Conservation (phyloP, 2,888 invertebrate species). For the Sarcophaga rosellei region DNA sequence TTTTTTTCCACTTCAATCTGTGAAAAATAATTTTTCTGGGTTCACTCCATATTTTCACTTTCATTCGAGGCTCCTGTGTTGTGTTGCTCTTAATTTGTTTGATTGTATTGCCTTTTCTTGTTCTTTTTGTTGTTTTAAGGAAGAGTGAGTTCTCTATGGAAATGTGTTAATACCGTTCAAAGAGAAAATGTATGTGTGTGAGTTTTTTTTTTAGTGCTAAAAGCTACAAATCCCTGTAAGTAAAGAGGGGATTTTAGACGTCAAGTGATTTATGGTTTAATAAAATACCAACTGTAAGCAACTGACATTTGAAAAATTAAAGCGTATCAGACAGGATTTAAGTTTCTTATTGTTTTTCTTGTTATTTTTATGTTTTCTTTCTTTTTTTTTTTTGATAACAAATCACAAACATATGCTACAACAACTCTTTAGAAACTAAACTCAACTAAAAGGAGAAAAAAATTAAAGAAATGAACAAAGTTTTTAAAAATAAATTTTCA, state of each 20-base stretch:
- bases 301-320: slow-evolving; percentile 37
- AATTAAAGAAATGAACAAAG: neutral
- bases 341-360: neutral
- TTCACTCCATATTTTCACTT: neutral
- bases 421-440: neutral
- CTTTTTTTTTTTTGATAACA: slow-evolving; percentile 17
- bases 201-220: slow-evolving; percentile 18
- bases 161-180: neutral
- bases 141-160: neutral
- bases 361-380: neutral
- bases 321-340: slow-evolving; percentile 18
- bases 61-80: slow-evolving; percentile 20
- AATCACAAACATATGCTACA: slow-evolving; percentile 48
- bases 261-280: slow-evolving; percentile 58
- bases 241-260: slow-evolving; percentile 42
- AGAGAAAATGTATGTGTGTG: neutral
- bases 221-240: slow-evolving; percentile 49
- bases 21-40: neutral
- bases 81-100: neutral
- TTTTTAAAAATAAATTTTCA: neutral
- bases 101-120: no score
- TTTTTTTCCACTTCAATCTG: neutral
- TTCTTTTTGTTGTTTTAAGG: neutral
- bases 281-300: slow-evolving; percentile 32
- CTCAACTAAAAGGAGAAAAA: neutral